A percentile compares a stretch with the other conserved stretches of the same genome.
These are phyloP conservation scores for Lamellibrachia satsuma DNA, from an alignment of 2,888 invertebrate genomes.

Conservation along the genomic window DNA sequence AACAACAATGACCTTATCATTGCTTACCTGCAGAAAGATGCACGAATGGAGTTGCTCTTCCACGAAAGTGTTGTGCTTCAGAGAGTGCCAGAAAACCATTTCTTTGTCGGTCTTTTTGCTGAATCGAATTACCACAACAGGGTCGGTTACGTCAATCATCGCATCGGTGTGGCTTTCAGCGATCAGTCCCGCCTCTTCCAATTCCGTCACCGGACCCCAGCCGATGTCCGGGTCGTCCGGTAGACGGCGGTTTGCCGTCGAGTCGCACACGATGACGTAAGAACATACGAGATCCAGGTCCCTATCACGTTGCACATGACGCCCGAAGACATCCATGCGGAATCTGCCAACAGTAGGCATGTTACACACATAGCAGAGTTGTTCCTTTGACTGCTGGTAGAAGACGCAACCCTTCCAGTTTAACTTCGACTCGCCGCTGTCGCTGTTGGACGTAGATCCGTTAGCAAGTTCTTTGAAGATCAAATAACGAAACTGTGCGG, in stretches of 20 bases:
- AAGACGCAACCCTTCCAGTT: not conserved
- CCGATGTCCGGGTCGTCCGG: constrained; percentile 61
- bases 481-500: not conserved
- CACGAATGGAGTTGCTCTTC: constrained; percentile 51
- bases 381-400: not conserved
- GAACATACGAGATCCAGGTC: constrained; percentile 56
- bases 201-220: constrained; percentile 57
- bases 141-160: constrained; percentile 55
- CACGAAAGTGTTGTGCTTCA: constrained; percentile 37
- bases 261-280: constrained; percentile 56
- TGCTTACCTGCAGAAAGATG: constrained; percentile 52
- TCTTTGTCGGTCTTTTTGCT: constrained; percentile 29
- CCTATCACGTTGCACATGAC: constrained; percentile 51
- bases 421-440: not conserved
- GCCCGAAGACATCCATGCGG: constrained; percentile 61
- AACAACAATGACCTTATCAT: constrained; percentile 53
- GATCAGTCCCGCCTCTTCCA: constrained; percentile 52
- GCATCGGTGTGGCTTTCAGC: constrained; percentile 56
- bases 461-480: not conserved
- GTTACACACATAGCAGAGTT: constrained; percentile 49
- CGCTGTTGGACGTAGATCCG: not conserved
- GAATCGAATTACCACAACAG: constrained; percentile 56
- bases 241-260: constrained; percentile 49
- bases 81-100: too few relatives aligned
- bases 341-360: constrained; percentile 57